phyloP scores from a whole-genome alignment of 2,797 vertebrate species.

The Eurystomus glaucurus region DNA sequence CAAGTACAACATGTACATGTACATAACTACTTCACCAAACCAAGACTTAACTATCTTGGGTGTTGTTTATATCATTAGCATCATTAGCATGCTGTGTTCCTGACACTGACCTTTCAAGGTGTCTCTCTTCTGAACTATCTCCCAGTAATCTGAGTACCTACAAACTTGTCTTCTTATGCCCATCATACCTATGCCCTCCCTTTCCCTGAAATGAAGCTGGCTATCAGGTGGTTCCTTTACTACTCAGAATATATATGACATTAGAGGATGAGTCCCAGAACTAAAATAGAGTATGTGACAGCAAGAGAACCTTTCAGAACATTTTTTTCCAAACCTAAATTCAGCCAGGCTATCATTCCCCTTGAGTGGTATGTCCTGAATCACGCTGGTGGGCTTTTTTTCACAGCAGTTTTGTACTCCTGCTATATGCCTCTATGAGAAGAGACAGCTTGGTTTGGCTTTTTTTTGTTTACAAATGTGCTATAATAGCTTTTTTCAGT shows the following conservation, averaged over 20 bases:
- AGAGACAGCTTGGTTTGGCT: not conserved
- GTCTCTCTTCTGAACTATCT: constrained; percentile 49
- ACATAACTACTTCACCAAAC: not conserved
- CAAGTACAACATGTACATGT: not conserved
- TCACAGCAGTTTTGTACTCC: not conserved
- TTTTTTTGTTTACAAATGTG: not conserved
- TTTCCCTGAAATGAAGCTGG: constrained; percentile 73
- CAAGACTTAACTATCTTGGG: not conserved
- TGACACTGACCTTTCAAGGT: constrained; percentile 70
- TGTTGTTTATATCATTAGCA: constrained; percentile 58
- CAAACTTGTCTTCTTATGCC: constrained; percentile 43
- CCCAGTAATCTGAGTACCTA: constrained; percentile 52
- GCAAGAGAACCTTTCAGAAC: constrained; percentile 58
- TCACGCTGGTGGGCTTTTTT: not conserved
- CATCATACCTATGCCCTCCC: constrained; percentile 71
- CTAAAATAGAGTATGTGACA: constrained; percentile 72
- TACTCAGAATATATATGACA: constrained; percentile 61
- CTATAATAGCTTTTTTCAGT: not conserved
- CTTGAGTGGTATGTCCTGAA: not conserved
- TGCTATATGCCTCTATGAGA: not conserved
- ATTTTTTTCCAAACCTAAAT: constrained; percentile 45
- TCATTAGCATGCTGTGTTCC: constrained; percentile 22
- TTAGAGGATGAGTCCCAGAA: constrained; percentile 53
- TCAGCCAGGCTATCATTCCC: not conserved
- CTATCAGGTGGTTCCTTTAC: constrained; percentile 62